Conservation (phyloP, 2,888 invertebrate species). For the Fragum sueziense region DNA sequence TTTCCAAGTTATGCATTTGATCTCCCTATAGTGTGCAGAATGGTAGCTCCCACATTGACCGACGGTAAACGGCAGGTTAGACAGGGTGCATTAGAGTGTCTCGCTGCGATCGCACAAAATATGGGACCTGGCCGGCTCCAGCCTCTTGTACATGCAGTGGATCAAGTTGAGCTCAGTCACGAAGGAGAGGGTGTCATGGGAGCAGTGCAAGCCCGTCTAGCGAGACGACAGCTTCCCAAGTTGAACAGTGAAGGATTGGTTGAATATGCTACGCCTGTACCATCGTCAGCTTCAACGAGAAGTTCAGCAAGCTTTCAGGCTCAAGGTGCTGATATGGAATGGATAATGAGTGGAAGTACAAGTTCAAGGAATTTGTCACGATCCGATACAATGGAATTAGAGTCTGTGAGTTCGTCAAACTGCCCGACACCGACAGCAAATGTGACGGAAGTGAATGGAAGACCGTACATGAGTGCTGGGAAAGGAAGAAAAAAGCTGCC, state of each 20-base stretch:
- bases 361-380: constrained; percentile 69
- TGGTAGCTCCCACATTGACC: constrained; percentile 83
- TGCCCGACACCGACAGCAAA: constrained; percentile 70
- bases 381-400: constrained; percentile 74
- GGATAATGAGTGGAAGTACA: constrained; percentile 86
- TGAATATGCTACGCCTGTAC: constrained; percentile 88
- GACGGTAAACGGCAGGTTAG: constrained; percentile 89
- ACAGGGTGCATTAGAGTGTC: constrained; percentile 90
- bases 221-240: constrained; percentile 89
- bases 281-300: constrained; percentile 82
- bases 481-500: constrained; percentile 78
- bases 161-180: constrained; percentile 81
- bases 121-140: constrained; percentile 85
- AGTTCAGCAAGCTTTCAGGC: constrained; percentile 66
- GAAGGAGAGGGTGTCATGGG: constrained; percentile 84
- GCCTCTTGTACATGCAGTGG: constrained; percentile 84
- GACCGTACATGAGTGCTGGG: constrained; percentile 79
- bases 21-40: constrained; percentile 82
- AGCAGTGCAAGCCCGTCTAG: constrained; percentile 89
- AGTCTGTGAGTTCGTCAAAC: constrained; percentile 75
- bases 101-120: constrained; percentile 90
- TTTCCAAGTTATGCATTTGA: constrained; percentile 91
- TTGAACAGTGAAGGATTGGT: constrained; percentile 88
- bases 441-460: constrained; percentile 65
- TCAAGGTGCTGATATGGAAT: constrained; percentile 88